Percentiles rank a stretch among this genome's conserved stretches.
phyloP scores from a whole-genome alignment of 2,888 invertebrate genomes.

The Harpalus rufipes region DNA sequence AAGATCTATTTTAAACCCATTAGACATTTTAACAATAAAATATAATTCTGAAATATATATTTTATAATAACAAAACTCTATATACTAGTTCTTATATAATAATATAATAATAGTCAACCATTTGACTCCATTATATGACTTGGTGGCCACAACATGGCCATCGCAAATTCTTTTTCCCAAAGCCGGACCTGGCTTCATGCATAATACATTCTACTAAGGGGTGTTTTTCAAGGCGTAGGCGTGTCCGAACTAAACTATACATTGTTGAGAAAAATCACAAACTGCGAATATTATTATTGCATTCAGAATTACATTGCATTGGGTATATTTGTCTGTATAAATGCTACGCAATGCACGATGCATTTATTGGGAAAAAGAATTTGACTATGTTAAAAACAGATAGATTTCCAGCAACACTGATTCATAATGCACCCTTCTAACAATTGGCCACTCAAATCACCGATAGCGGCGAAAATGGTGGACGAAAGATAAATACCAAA shows the following conservation, averaged over 20 bases:
- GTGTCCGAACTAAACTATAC: conserved; percentile 17
- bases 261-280: neutral
- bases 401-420: conserved; percentile 17
- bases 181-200: conserved; percentile 45
- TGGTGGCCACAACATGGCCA: conserved; percentile 50
- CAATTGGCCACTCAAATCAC: too few relatives aligned
- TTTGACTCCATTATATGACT: conserved; percentile 38
- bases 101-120: conserved; percentile 61
- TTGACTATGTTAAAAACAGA: conserved; percentile 9
- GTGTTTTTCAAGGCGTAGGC: conserved; percentile 17
- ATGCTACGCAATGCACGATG: conserved; percentile 5
- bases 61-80: conserved; percentile 72
- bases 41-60: conserved; percentile 74
- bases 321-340: neutral
- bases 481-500: too few relatives aligned
- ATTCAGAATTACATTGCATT: neutral
- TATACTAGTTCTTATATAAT: conserved; percentile 65
- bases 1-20: conserved; percentile 72
- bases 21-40: conserved; percentile 74
- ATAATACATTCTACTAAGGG: conserved; percentile 16
- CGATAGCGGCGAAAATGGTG: too few relatives aligned
- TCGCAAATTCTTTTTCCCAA: conserved; percentile 29
- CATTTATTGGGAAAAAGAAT: conserved; percentile 47
- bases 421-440: neutral
- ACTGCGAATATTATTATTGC: conserved; percentile 4